Evolutionary conservation across 2,113 vertebrate genomes (phyloP).

Genomic region (Anarrhichthys ocellatus): DNA sequence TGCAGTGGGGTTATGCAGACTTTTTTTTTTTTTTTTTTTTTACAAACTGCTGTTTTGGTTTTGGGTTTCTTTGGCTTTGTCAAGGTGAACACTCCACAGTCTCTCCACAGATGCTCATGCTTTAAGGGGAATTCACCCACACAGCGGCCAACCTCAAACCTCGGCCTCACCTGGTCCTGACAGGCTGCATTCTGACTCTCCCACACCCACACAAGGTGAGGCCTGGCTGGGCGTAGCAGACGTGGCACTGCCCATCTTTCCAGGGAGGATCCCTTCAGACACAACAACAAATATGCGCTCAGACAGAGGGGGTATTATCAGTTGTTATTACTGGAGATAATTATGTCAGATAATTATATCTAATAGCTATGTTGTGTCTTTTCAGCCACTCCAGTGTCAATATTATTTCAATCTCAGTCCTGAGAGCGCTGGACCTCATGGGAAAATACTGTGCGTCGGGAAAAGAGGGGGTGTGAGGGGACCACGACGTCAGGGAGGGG

Average conservation of each 20-base stretch:
- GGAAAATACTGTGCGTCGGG: constrained; percentile 47
- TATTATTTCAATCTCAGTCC: constrained; percentile 68
- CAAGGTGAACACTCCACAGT: constrained; percentile 48
- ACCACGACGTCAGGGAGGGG: background rate
- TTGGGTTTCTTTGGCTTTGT: constrained; percentile 23
- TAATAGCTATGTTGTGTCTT: constrained; percentile 64
- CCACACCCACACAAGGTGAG: constrained; percentile 58
- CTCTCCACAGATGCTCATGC: constrained; percentile 31
- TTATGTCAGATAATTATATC: constrained; percentile 75
- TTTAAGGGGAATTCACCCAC: constrained; percentile 21
- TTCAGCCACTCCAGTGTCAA: constrained; percentile 71
- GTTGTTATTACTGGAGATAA: constrained; percentile 74
- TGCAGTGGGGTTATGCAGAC: constrained; percentile 20
- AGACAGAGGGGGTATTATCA: constrained; percentile 66
- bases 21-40: background rate
- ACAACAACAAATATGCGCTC: constrained; percentile 69
- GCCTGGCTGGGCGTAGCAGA: constrained; percentile 32
- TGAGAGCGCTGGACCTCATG: constrained; percentile 40
- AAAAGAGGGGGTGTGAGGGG: background rate
- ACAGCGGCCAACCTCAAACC: constrained; percentile 35
- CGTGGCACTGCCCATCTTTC: constrained; percentile 57
- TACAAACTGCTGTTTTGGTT: constrained; percentile 39
- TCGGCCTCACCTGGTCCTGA: constrained; percentile 37
- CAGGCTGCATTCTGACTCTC: constrained; percentile 35
- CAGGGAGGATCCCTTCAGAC: constrained; percentile 73